A percentile compares a stretch with the other conserved stretches of the same genome.
phyloP scores from a whole-genome alignment of 2,888 invertebrate species.

The Ectemnius cavifrons region DNA sequence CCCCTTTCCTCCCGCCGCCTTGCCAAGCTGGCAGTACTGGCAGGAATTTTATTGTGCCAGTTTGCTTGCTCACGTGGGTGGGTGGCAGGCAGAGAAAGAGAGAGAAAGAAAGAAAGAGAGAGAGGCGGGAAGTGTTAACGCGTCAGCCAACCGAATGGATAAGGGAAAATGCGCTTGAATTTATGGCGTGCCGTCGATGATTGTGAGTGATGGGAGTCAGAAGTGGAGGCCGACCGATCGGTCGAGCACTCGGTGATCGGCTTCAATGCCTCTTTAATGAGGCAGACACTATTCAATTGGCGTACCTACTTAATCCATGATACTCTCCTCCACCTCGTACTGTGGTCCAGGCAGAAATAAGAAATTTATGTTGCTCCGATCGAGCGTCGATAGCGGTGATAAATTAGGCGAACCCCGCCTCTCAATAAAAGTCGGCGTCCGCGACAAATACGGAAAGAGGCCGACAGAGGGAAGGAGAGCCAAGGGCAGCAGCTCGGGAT shows the following conservation, averaged over 20 bases:
- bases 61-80: not conserved
- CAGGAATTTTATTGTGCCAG: conserved; percentile 24
- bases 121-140: too few species aligned
- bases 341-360: not conserved
- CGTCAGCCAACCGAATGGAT: not conserved
- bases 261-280: too few species aligned
- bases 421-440: conserved; percentile 1
- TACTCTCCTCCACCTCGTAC: not conserved
- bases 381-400: conserved; percentile 1
- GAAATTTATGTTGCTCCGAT: conserved; percentile 1
- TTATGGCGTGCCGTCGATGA: conserved; percentile 8
- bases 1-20: not conserved
- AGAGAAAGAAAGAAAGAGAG: not conserved
- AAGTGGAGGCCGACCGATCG: not conserved
- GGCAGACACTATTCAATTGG: conserved; percentile 4
- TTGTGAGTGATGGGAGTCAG: not conserved
- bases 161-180: conserved; percentile 27
- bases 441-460: conserved; percentile 3
- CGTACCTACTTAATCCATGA: not conserved
- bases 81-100: not conserved
- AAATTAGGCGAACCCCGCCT: conserved; percentile 1
- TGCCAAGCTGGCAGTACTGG: not conserved
- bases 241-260: not conserved
- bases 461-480: conserved; percentile 1
- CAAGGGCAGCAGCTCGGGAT: not conserved